Conservation (phyloP, 2,113 vertebrate species). For the Calidris pygmaea region DNA sequence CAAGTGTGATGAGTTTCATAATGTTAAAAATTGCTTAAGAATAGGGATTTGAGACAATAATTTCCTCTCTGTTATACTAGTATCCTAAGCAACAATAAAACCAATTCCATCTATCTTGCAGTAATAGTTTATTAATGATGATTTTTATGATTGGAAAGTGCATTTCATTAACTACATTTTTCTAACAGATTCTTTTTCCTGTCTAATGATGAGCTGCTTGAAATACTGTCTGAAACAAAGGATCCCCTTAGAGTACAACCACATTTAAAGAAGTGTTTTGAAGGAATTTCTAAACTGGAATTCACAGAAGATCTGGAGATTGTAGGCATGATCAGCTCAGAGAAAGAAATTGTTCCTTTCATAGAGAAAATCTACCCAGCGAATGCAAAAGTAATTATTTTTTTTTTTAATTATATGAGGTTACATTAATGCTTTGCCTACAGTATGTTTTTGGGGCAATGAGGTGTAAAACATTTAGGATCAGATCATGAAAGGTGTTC, state of each 20-base stretch:
- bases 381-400: conserved; percentile 82
- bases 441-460: background rate
- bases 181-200: conserved; percentile 89
- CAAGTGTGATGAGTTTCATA: background rate
- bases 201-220: conserved; percentile 91
- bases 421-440: background rate
- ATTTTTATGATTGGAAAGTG: background rate
- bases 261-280: conserved; percentile 94
- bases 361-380: conserved; percentile 80
- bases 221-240: conserved; percentile 94
- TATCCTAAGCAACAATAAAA: background rate
- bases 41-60: background rate
- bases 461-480: background rate
- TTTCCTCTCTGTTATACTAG: background rate
- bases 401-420: background rate
- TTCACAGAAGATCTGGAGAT: conserved; percentile 83
- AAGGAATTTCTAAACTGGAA: conserved; percentile 89
- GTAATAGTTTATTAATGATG: background rate
- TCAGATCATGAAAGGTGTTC: background rate
- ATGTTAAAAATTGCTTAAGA: background rate
- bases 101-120: background rate
- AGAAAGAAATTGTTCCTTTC: conserved; percentile 86
- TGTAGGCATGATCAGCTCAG: conserved; percentile 89
- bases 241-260: conserved; percentile 90
- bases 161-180: background rate